These are phyloP conservation scores for Nymphalis c-album DNA, from an alignment of 2,888 invertebrate genomes.

Conservation along the genomic window DNA sequence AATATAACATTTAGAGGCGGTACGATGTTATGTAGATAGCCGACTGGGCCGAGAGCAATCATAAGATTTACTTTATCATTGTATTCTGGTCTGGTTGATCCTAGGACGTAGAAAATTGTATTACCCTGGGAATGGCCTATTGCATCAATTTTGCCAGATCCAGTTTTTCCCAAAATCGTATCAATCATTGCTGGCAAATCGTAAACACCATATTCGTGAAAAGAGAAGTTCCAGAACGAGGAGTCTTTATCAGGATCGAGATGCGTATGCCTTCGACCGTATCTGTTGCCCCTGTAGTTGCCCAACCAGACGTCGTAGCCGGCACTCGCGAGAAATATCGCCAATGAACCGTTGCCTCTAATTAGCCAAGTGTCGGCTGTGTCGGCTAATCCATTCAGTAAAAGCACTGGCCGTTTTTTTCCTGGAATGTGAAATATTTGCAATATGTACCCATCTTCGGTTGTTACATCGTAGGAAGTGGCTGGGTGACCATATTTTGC, in stretches of 20 bases:
- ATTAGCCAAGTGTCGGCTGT: constrained; percentile 50
- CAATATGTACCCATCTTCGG: constrained; percentile 64
- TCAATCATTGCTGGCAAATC: constrained; percentile 85
- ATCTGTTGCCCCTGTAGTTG: constrained; percentile 82
- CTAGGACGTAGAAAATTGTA: constrained; percentile 75
- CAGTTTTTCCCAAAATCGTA: constrained; percentile 61
- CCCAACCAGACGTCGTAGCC: constrained; percentile 74
- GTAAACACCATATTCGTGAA: constrained; percentile 85
- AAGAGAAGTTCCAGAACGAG: constrained; percentile 80
- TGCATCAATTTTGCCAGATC: constrained; percentile 78
- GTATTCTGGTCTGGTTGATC: constrained; percentile 71
- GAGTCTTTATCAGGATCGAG: constrained; percentile 57
- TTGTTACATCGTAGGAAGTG: constrained; percentile 48
- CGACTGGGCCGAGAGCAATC: constrained; percentile 78
- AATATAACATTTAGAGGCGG: constrained; percentile 11
- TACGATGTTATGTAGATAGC: constrained; percentile 39
- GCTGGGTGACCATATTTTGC: constrained; percentile 55
- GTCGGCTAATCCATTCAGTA: constrained; percentile 52
- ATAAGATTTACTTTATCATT: constrained; percentile 75
- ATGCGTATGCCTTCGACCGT: constrained; percentile 76
- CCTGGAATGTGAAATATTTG: constrained; percentile 57
- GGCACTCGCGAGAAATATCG: constrained; percentile 59
- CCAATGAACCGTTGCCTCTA: constrained; percentile 51
- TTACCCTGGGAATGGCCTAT: constrained; percentile 86
- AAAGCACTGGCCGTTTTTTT: constrained; percentile 50